phyloP scores from a whole-genome alignment of 2,888 invertebrate species.

The Trisateles emortualis region DNA sequence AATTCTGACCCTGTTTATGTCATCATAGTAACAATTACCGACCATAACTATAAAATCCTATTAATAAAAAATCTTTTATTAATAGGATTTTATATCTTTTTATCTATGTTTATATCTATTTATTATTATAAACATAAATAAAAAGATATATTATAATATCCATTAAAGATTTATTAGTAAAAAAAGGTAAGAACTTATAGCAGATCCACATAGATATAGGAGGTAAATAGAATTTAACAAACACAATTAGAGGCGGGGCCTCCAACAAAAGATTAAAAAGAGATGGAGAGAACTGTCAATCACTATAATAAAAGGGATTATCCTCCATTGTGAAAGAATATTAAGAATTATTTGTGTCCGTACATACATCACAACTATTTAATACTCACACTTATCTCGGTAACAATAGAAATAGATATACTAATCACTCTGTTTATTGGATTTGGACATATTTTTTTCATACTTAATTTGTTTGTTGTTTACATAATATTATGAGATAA shows the following conservation, averaged over 20 bases:
- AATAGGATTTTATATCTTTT: no score
- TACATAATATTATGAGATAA: constrained; percentile 17
- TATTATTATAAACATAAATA: no score
- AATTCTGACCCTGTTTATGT: no score
- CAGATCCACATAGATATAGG: not conserved
- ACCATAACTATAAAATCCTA: no score
- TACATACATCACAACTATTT: constrained; percentile 23
- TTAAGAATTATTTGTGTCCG: constrained; percentile 31
- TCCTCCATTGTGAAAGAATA: constrained; percentile 43
- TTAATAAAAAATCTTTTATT: no score
- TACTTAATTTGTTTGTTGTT: constrained; percentile 29
- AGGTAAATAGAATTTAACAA: constrained; percentile 4
- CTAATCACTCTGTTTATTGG: constrained; percentile 66
- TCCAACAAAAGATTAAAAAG: constrained; percentile 48
- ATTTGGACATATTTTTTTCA: constrained; percentile 25
- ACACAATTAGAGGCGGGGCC: constrained; percentile 55
- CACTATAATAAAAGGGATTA: constrained; percentile 60
- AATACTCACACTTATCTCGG: constrained; percentile 28
- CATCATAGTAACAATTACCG: no score
- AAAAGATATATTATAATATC: no score
- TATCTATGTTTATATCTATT: no score
- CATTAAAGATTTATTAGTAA: no score
- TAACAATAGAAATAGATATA: constrained; percentile 32
- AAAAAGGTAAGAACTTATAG: not conserved
- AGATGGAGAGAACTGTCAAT: constrained; percentile 68